Conservation (phyloP, 2,113 vertebrate genomes). For the Etheostoma cragini region DNA sequence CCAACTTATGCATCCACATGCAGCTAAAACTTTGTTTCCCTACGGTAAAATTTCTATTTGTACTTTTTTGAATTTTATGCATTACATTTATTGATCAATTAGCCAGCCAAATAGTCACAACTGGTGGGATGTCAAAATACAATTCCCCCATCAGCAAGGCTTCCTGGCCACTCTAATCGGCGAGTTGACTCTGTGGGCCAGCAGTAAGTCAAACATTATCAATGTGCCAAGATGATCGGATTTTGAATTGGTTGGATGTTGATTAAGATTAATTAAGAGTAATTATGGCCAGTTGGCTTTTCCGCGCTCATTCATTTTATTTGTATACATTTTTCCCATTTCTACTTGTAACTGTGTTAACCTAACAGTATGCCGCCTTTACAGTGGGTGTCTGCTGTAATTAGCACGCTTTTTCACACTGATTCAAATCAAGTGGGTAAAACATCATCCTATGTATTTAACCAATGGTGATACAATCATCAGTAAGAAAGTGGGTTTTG, state of each 20-base stretch:
- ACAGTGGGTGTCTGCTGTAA: background rate
- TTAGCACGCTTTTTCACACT: background rate
- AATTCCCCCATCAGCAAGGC: conserved; percentile 15
- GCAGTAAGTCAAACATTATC: conserved; percentile 16
- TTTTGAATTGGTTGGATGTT: background rate
- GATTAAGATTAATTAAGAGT: background rate
- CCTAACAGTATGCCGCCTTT: background rate
- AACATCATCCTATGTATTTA: background rate
- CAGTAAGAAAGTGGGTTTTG: background rate
- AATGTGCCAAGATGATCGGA: background rate
- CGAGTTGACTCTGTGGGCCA: conserved; percentile 8
- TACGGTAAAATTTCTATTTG: background rate
- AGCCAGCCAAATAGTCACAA: background rate
- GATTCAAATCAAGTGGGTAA: background rate
- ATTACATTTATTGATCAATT: background rate
- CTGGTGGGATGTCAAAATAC: conserved; percentile 1
- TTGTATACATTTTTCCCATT: background rate
- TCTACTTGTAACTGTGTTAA: background rate
- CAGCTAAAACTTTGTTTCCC: background rate
- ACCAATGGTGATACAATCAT: background rate
- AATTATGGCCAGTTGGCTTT: background rate
- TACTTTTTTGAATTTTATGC: background rate
- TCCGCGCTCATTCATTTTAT: background rate
- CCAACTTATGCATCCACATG: background rate
- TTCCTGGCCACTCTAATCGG: conserved; percentile 3